These are phyloP conservation scores for Onychostruthus taczanowskii DNA, from an alignment of 2,113 vertebrate species.

Conservation along the genomic window DNA sequence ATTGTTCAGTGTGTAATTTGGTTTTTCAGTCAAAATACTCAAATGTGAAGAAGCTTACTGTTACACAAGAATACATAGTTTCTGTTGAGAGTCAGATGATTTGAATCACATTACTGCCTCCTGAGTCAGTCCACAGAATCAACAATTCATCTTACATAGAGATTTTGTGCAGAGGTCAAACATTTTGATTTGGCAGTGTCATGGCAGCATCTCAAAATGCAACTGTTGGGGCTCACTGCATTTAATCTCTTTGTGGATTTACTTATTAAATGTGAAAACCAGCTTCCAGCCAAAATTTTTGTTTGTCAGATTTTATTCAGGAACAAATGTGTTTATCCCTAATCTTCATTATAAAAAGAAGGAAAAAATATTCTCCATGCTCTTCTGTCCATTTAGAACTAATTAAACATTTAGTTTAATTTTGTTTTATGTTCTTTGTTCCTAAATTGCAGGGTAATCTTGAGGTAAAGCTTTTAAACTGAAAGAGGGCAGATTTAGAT, in stretches of 20 bases:
- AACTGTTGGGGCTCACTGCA: not conserved
- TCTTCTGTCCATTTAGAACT: not conserved
- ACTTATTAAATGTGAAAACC: not conserved
- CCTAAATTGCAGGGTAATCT: not conserved
- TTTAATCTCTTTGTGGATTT: not conserved
- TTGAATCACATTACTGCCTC: constrained; percentile 20
- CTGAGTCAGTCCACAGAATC: not conserved
- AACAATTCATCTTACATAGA: not conserved
- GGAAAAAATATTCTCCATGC: not conserved
- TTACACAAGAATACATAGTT: not conserved
- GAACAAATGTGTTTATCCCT: not conserved
- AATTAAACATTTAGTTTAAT: not conserved
- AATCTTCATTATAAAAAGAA: not conserved
- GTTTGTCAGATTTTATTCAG: not conserved
- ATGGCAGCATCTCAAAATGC: not conserved
- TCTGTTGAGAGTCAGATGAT: constrained; percentile 23
- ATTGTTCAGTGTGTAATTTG: not conserved
- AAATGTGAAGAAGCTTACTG: not conserved
- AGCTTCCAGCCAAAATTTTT: not conserved
- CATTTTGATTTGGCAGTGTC: not conserved
- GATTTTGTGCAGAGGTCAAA: constrained; percentile 9
- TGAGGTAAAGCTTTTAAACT: not conserved
- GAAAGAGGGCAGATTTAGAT: not conserved
- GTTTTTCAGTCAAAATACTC: not conserved
- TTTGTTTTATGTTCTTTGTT: not conserved